A percentile compares a stretch with the other conserved stretches of the same genome.
phyloP scores from a whole-genome alignment of 2,888 invertebrate species.

The Rhagonycha lutea region DNA sequence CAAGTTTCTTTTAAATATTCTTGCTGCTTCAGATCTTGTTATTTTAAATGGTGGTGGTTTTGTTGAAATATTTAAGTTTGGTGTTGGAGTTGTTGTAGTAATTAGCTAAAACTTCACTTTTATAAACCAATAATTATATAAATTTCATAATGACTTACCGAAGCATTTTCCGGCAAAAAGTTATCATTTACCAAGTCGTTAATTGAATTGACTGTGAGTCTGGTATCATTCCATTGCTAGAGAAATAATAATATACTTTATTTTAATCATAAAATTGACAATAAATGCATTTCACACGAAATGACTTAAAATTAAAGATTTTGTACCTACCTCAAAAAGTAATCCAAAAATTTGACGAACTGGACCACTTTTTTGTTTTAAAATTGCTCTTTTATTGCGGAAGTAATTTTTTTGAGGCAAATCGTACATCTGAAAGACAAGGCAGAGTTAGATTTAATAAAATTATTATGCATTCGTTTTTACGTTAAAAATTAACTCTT shows the following conservation, averaged over 20 bases:
- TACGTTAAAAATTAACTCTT: neutral
- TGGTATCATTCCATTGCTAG: slow-evolving; percentile 59
- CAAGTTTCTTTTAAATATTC: slow-evolving; percentile 56
- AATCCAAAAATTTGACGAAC: slow-evolving; percentile 47
- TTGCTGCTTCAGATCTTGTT: slow-evolving; percentile 52
- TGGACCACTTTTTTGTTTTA: slow-evolving; percentile 38
- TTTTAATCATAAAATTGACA: neutral
- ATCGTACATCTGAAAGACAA: neutral
- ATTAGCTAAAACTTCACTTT: slow-evolving; percentile 29
- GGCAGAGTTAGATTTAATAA: neutral
- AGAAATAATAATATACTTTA: slow-evolving; percentile 32
- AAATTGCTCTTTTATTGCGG: slow-evolving; percentile 2
- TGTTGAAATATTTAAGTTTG: slow-evolving; percentile 46
- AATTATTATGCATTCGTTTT: neutral
- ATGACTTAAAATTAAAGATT: neutral
- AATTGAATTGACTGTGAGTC: slow-evolving; percentile 55
- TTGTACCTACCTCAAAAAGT: slow-evolving; percentile 46
- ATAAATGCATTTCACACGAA: neutral
- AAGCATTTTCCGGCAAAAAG: slow-evolving; percentile 50
- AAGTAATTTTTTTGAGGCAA: neutral
- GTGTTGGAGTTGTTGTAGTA: slow-evolving; percentile 38
- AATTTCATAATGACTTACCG: slow-evolving; percentile 40
- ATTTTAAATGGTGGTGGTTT: slow-evolving; percentile 52
- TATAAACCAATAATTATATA: too few relatives aligned
- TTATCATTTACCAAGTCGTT: slow-evolving; percentile 52